These are phyloP conservation scores for Dexiosoma caninum DNA, from an alignment of 2,888 invertebrate species.

Conservation along the genomic window DNA sequence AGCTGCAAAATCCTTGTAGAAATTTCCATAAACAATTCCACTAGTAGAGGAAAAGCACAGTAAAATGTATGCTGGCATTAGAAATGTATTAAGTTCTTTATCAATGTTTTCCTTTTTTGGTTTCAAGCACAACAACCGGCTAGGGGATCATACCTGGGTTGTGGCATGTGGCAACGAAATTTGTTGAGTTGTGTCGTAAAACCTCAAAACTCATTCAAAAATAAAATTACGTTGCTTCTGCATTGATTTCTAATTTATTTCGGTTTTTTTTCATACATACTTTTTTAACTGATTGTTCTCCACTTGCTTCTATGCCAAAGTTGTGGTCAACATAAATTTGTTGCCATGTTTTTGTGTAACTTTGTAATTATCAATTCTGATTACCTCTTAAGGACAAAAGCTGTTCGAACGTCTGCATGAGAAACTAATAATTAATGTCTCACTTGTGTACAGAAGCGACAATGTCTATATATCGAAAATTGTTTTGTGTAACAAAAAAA, in stretches of 20 bases:
- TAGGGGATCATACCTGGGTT: not conserved
- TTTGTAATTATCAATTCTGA: not conserved
- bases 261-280: not conserved
- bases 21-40: slow-evolving; percentile 3
- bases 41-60: no score
- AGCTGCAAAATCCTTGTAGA: slow-evolving; percentile 1
- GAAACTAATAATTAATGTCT: slow-evolving; percentile 48
- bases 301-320: not conserved
- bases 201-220: slow-evolving; percentile 50
- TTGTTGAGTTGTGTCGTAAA: slow-evolving; percentile 31
- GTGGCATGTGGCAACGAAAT: not conserved
- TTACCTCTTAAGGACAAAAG: not conserved
- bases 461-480: not conserved
- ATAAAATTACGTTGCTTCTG: slow-evolving; percentile 26
- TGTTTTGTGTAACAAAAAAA: no score
- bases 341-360: slow-evolving; percentile 14
- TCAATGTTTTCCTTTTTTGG: not conserved
- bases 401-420: not conserved
- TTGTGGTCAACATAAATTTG: slow-evolving; percentile 22
- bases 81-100: slow-evolving; percentile 28
- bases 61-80: not conserved
- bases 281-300: slow-evolving; percentile 11
- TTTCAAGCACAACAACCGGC: not conserved
- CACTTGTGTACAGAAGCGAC: slow-evolving; percentile 40
- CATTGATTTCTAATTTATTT: slow-evolving; percentile 21